A percentile compares a stretch with the other conserved stretches of the same genome.
These are phyloP conservation scores for Florisuga fusca DNA, from an alignment of 2,797 vertebrate genomes.

Conservation along the genomic window DNA sequence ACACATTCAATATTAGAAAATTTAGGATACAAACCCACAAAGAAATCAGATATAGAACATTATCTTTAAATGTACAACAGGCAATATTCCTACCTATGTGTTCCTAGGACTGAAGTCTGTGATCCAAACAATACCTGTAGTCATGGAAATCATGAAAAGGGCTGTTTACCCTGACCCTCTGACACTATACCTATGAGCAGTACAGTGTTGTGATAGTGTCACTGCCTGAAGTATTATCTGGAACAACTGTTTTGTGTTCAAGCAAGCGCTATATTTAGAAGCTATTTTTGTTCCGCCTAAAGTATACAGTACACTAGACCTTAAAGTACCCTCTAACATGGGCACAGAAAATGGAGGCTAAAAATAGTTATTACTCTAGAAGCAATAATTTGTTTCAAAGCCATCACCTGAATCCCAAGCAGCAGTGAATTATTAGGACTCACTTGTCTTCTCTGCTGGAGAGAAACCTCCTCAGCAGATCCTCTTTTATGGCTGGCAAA, in stretches of 20 bases:
- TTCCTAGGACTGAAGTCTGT: not conserved
- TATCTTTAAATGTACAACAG: not conserved
- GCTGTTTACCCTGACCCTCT: not conserved
- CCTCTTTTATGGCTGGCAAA: constrained; percentile 17
- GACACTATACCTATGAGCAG: not conserved
- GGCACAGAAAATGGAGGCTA: constrained; percentile 47
- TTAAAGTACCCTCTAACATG: constrained; percentile 66
- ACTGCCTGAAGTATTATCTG: constrained; percentile 15
- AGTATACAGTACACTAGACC: constrained; percentile 57
- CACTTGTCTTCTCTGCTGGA: not conserved
- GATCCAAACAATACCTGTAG: not conserved
- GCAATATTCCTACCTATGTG: not conserved
- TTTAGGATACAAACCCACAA: not conserved
- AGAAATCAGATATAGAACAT: not conserved
- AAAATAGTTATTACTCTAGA: constrained; percentile 61
- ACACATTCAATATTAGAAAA: not conserved
- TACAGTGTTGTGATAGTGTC: not conserved
- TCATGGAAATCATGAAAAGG: not conserved
- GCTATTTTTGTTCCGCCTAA: constrained; percentile 54
- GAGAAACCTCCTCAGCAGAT: constrained; percentile 43
- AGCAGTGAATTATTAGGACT: constrained; percentile 25
- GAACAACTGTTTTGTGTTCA: constrained; percentile 48
- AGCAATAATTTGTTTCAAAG: constrained; percentile 51
- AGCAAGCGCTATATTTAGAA: constrained; percentile 63
- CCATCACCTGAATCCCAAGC: constrained; percentile 31